phyloP scores from a whole-genome alignment of 1,140 invertebrate genomes.

The Hycleus phaleratus region DNA sequence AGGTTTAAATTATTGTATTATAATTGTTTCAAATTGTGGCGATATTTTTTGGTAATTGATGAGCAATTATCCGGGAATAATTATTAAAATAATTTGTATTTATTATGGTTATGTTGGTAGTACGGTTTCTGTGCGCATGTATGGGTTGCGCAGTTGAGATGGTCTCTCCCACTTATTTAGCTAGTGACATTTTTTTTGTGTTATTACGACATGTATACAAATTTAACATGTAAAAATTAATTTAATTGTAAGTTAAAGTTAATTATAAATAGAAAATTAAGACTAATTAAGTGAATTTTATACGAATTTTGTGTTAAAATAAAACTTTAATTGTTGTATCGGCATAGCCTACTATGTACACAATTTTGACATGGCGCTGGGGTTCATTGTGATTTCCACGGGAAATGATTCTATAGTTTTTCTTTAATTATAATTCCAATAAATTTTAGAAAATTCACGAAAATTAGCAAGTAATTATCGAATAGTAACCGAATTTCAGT shows the following conservation, averaged over 20 bases:
- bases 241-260: slow-evolving; percentile 26
- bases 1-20: too few species aligned
- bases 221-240: slow-evolving; percentile 34
- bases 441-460: too few species aligned
- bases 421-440: not conserved
- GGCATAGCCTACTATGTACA: slow-evolving; percentile 17
- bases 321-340: slow-evolving; percentile 3
- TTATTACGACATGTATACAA: slow-evolving; percentile 33
- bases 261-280: not conserved
- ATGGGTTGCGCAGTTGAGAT: not conserved
- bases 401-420: not conserved
- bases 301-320: not conserved
- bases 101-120: not conserved
- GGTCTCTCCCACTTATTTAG: slow-evolving; percentile 33
- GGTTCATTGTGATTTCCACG: slow-evolving; percentile 19
- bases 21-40: too few species aligned
- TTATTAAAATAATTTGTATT: too few species aligned
- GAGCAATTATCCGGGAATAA: too few species aligned
- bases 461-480: too few species aligned
- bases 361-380: slow-evolving; percentile 33
- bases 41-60: too few species aligned
- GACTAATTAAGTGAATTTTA: not conserved
- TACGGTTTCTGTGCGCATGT: not conserved
- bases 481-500: too few species aligned
- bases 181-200: slow-evolving; percentile 36